Conservation (phyloP, 2,113 vertebrate species). For the Poeciliopsis prolifica region DNA sequence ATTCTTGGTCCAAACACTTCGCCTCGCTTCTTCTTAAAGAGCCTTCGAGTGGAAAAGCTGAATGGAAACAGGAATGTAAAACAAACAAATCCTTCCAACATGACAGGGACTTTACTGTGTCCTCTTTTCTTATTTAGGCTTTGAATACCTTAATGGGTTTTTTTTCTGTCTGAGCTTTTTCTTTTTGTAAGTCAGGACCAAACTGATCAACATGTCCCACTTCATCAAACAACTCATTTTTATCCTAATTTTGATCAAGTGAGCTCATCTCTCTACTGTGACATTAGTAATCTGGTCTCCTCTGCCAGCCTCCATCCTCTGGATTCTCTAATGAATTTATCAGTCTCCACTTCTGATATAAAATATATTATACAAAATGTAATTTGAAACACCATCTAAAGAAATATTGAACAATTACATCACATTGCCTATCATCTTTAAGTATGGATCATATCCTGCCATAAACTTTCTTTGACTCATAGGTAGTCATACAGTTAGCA, state of each 20-base stretch:
- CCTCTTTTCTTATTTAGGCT: neutral
- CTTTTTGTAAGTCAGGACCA: too few species aligned
- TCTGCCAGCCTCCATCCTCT: neutral
- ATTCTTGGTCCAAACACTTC: neutral
- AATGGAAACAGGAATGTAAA: neutral
- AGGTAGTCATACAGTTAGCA: constrained; percentile 30
- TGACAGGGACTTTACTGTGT: too few species aligned
- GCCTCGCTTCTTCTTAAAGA: neutral
- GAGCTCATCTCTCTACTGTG: neutral
- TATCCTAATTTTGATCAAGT: neutral
- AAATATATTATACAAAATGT: neutral
- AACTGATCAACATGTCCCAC: too few species aligned
- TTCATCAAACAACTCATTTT: neutral
- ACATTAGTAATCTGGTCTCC: neutral
- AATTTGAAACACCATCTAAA: neutral
- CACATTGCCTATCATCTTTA: neutral
- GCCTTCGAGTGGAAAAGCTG: neutral
- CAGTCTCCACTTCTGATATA: neutral
- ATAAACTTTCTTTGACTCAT: constrained; percentile 9
- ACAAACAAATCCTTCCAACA: neutral
- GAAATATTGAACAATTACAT: constrained; percentile 7
- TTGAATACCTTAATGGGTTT: too few species aligned
- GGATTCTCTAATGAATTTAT: neutral
- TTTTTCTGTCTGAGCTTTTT: too few species aligned
- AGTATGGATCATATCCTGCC: neutral